A percentile compares a stretch with the other conserved stretches of the same genome.
Conservation (phyloP, 2,113 vertebrate genomes). For the Triplophysa siluroides region DNA sequence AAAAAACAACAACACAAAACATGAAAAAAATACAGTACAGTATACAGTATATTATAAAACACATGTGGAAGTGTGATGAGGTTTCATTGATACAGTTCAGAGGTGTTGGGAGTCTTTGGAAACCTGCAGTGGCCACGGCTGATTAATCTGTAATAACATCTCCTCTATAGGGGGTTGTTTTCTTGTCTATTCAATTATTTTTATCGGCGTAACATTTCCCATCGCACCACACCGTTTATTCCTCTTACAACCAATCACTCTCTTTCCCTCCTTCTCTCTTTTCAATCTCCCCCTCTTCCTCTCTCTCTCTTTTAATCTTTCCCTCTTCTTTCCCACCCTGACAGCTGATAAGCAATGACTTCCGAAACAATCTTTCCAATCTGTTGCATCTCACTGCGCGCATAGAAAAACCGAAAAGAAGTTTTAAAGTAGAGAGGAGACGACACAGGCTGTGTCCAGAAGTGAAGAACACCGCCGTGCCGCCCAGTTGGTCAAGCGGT, state of each 20-base stretch:
- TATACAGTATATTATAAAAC: too few relatives aligned
- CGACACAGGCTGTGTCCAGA: background rate
- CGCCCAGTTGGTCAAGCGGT: too few relatives aligned
- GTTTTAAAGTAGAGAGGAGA: background rate
- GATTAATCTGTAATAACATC: constrained; percentile 25
- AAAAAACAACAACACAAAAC: too few relatives aligned
- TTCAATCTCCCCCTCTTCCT: background rate
- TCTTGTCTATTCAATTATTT: constrained; percentile 25
- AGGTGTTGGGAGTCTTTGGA: background rate
- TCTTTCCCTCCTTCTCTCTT: background rate
- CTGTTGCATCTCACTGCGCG: constrained; percentile 48
- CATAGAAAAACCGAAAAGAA: constrained; percentile 23
- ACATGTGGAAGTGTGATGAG: background rate
- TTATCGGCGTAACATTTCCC: constrained; percentile 32
- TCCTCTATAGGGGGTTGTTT: background rate
- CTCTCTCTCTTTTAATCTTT: background rate
- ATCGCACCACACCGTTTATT: background rate
- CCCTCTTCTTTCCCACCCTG: background rate
- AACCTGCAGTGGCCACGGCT: background rate
- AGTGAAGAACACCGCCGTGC: too few relatives aligned
- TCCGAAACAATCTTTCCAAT: constrained; percentile 35
- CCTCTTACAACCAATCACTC: background rate
- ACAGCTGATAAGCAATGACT: constrained; percentile 42
- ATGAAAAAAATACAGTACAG: too few relatives aligned
- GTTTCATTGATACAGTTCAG: background rate